phyloP scores from a whole-genome alignment of 2,113 vertebrate species.

The Opisthocomus hoazin region DNA sequence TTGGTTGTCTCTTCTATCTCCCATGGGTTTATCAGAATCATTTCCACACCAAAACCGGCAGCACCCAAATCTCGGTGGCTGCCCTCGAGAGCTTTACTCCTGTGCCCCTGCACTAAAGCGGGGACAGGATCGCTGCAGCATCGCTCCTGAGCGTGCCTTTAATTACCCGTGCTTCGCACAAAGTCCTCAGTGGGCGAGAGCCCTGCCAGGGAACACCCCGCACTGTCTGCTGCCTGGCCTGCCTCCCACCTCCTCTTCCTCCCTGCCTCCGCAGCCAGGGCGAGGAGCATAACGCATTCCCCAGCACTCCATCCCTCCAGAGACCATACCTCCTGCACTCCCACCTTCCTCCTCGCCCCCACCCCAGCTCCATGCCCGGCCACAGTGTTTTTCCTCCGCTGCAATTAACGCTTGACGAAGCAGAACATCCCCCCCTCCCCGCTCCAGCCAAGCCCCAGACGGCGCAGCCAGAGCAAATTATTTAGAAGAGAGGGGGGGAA shows the following conservation, averaged over 20 bases:
- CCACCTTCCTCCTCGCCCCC: background rate
- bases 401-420: background rate
- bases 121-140: rapidly evolving
- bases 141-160: background rate
- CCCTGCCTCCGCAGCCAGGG: background rate
- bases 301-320: background rate
- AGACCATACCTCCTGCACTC: slow-evolving; percentile 61
- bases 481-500: background rate
- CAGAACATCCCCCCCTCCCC: background rate
- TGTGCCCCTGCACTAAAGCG: rapidly evolving
- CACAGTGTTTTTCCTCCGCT: slow-evolving; percentile 57
- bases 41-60: background rate
- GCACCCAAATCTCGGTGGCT: background rate
- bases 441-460: background rate
- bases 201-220: slow-evolving; percentile 6
- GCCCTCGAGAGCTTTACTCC: background rate
- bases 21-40: background rate
- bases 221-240: slow-evolving; percentile 16
- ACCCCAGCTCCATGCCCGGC: slow-evolving; percentile 46
- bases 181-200: background rate
- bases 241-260: slow-evolving; percentile 55
- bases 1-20: background rate
- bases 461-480: background rate
- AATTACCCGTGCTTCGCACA: background rate
- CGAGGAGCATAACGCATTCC: rapidly evolving